Conservation (phyloP, 2,797 vertebrate species). For the Fratercula arctica region DNA sequence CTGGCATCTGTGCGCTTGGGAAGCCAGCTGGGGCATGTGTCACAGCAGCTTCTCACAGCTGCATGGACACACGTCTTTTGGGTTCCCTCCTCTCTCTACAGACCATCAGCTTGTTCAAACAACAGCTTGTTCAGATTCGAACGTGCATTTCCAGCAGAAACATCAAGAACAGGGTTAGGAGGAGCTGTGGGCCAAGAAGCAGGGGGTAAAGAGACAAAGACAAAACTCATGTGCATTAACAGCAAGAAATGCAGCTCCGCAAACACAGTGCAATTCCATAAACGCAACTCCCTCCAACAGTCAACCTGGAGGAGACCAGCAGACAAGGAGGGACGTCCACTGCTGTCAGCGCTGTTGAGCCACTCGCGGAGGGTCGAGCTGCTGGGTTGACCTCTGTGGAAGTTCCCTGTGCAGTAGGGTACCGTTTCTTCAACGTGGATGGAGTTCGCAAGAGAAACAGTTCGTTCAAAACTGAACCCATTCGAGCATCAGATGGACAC, state of each 20-base stretch:
- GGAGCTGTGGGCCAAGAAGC: neutral
- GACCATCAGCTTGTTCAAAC: too few relatives aligned
- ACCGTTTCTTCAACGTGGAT: accelerated
- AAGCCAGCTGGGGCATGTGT: accelerated
- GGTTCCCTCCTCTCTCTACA: neutral
- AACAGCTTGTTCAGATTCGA: neutral
- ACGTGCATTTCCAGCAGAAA: neutral
- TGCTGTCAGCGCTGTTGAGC: neutral
- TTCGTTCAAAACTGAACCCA: neutral
- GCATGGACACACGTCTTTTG: accelerated
- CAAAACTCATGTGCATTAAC: neutral
- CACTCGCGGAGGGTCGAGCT: accelerated
- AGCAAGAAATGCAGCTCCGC: neutral
- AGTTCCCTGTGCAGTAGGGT: neutral
- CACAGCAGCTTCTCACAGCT: neutral
- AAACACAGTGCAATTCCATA: neutral
- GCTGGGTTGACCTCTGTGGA: neutral
- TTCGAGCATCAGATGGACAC: neutral
- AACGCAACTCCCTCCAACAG: neutral
- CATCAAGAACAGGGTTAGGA: neutral
- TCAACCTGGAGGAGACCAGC: neutral
- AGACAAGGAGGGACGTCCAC: neutral
- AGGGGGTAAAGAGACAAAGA: neutral
- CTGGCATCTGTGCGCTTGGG: neutral
- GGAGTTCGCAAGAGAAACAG: neutral